Evolutionary conservation across 2,113 vertebrate species (phyloP).

Genomic region (Tyrannus savana): DNA sequence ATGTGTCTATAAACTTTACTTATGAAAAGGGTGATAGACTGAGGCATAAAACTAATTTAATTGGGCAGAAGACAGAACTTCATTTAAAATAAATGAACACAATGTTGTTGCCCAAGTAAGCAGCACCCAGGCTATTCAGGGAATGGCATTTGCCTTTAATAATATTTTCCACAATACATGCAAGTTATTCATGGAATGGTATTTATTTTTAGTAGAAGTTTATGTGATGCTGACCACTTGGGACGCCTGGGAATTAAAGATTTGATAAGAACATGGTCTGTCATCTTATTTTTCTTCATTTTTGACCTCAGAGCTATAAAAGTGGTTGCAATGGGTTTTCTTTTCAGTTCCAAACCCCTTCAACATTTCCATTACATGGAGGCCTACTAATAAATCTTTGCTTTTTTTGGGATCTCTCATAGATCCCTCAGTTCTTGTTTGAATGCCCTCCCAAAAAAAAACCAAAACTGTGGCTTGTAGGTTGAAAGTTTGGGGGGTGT

Average conservation of each 20-base stretch:
- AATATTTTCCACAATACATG: slow-evolving; percentile 28
- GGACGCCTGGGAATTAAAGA: background rate
- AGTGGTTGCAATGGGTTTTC: background rate
- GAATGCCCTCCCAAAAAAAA: background rate
- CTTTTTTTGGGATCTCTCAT: background rate
- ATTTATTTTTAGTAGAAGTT: background rate
- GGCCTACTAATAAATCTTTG: background rate
- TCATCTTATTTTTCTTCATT: background rate
- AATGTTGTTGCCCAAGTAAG: background rate
- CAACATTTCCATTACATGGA: background rate
- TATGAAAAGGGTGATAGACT: background rate
- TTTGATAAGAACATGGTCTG: background rate
- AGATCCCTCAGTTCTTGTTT: background rate
- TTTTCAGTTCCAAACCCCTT: background rate
- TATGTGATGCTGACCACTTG: background rate
- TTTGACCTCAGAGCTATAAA: background rate
- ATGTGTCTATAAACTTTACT: background rate
- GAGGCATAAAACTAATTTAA: background rate
- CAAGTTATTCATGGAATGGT: slow-evolving; percentile 24
- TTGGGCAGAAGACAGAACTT: background rate
- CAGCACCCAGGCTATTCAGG: slow-evolving; percentile 8
- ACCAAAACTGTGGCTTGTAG: background rate
- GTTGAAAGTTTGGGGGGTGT: accelerated
- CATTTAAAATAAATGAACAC: background rate
- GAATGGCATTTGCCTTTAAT: slow-evolving; percentile 37